Evolutionary conservation across 2,888 invertebrate genomes (phyloP).

Genomic region (Heliconius sara): DNA sequence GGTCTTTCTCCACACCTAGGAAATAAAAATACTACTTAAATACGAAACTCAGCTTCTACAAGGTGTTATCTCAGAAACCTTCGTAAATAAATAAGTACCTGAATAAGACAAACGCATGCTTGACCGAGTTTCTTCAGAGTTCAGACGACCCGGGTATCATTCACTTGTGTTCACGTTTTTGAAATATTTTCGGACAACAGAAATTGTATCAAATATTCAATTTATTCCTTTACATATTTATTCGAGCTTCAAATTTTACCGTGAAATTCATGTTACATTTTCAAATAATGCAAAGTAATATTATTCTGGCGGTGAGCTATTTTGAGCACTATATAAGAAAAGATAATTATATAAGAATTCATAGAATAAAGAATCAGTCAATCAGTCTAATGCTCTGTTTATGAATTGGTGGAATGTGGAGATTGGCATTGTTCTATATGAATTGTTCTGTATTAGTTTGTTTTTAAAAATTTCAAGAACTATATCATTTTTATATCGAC

Average conservation of each 20-base stretch:
- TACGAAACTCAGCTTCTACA: conserved; percentile 15
- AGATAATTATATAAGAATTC: neutral
- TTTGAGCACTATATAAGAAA: no score
- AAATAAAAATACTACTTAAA: neutral
- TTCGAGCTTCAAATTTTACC: conserved; percentile 15
- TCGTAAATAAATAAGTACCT: conserved; percentile 35
- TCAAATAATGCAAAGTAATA: neutral
- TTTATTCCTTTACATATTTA: conserved; percentile 23
- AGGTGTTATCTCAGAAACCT: conserved; percentile 29
- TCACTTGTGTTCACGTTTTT: conserved; percentile 30
- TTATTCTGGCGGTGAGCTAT: neutral
- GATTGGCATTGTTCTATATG: no score
- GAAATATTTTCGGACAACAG: conserved; percentile 28
- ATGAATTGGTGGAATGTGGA: no score
- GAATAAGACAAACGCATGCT: conserved; percentile 34
- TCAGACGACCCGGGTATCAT: conserved; percentile 26
- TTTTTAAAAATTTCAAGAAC: no score
- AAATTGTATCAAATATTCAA: conserved; percentile 26
- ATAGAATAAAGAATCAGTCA: neutral
- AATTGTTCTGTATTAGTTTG: no score
- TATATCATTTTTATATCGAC: no score
- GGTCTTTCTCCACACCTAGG: no score
- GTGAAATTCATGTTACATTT: conserved; percentile 1
- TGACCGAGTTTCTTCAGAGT: conserved; percentile 35
- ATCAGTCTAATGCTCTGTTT: neutral